These are phyloP conservation scores for Sturmia bella DNA, from an alignment of 2,888 invertebrate species.

Conservation along the genomic window DNA sequence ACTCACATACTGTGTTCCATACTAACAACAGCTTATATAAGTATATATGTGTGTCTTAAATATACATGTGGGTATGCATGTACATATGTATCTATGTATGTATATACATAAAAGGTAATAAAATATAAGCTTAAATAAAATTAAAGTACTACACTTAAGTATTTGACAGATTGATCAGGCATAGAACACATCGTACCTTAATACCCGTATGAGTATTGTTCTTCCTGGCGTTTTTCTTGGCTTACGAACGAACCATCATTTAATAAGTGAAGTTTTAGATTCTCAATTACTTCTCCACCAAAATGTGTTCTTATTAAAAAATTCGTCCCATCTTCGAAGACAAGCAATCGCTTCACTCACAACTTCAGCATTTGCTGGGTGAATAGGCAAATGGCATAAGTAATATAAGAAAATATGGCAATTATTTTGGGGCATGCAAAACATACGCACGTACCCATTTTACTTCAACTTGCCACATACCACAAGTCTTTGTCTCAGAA, in stretches of 20 bases:
- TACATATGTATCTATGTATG: no score
- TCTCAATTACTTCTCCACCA: conserved; percentile 30
- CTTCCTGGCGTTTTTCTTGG: no score
- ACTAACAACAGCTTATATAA: no score
- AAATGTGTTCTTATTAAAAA: conserved; percentile 28
- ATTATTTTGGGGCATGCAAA: conserved; percentile 21
- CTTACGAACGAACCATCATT: not conserved
- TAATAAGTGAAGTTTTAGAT: conserved; percentile 24
- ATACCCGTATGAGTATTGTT: no score
- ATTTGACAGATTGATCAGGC: no score
- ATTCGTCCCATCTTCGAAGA: conserved; percentile 6
- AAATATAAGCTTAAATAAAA: no score
- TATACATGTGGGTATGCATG: no score
- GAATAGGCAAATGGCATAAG: not conserved
- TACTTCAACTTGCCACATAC: conserved; percentile 1
- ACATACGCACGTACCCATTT: not conserved
- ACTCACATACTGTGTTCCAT: no score
- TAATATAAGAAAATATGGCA: not conserved
- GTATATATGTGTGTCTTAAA: no score
- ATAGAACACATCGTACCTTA: no score
- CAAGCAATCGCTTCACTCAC: not conserved
- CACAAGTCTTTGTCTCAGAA: conserved; percentile 21
- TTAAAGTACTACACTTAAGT: no score
- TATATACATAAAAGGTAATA: no score
- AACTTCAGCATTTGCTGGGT: conserved; percentile 5